phyloP scores from a whole-genome alignment of 2,888 invertebrate genomes.

The Dromius quadrimaculatus region DNA sequence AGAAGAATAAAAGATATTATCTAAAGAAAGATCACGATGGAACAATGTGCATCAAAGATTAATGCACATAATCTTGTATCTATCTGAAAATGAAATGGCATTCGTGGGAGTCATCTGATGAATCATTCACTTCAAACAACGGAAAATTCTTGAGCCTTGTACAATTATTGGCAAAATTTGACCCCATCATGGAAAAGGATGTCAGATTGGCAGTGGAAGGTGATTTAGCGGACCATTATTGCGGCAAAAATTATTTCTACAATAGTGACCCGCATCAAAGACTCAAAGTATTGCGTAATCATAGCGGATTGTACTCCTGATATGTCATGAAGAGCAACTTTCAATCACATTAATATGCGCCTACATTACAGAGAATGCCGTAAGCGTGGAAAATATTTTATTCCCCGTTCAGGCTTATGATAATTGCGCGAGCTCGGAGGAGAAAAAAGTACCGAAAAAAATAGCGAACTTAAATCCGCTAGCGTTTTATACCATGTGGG shows the following conservation, averaged over 20 bases:
- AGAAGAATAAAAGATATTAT: slow-evolving; percentile 57
- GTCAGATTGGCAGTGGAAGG: slow-evolving; percentile 57
- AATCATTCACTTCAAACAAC: slow-evolving; percentile 59
- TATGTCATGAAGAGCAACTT: slow-evolving; percentile 59
- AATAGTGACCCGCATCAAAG: slow-evolving; percentile 56
- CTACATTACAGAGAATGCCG: slow-evolving; percentile 54
- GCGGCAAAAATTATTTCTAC: slow-evolving; percentile 58
- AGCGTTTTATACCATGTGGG: slow-evolving; percentile 54
- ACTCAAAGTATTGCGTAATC: slow-evolving; percentile 58
- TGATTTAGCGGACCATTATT: slow-evolving; percentile 59
- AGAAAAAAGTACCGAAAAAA: slow-evolving; percentile 60
- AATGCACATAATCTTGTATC: slow-evolving; percentile 59
- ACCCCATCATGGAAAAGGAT: slow-evolving; percentile 60
- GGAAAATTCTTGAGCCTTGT: slow-evolving; percentile 60
- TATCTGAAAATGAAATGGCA: slow-evolving; percentile 59
- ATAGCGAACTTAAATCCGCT: slow-evolving; percentile 56
- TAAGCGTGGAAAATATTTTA: slow-evolving; percentile 54
- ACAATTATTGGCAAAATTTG: slow-evolving; percentile 61
- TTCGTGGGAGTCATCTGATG: slow-evolving; percentile 59
- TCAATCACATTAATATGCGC: slow-evolving; percentile 57
- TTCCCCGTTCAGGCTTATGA: slow-evolving; percentile 60
- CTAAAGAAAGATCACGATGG: slow-evolving; percentile 57
- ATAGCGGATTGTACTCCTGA: slow-evolving; percentile 57
- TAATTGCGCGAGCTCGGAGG: slow-evolving; percentile 62
- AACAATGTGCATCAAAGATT: slow-evolving; percentile 58